These are phyloP conservation scores for Molossus molossus DNA, from an alignment of 2,797 vertebrate genomes.

Conservation along the genomic window DNA sequence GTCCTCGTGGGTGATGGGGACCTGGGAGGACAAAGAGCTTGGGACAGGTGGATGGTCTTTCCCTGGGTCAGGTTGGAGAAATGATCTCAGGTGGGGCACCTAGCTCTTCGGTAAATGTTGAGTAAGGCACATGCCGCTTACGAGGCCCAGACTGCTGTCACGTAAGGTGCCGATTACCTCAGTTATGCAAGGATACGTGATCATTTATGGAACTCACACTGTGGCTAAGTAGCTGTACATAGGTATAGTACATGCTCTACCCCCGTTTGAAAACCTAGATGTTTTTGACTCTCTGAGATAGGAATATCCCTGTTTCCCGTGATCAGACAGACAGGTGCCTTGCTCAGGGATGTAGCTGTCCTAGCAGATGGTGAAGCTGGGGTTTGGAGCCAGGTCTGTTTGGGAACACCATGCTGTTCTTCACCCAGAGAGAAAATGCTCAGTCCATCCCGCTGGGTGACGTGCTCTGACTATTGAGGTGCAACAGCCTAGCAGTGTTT, in stretches of 20 bases:
- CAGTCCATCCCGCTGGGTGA: neutral
- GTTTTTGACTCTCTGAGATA: neutral
- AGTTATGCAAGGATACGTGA: neutral
- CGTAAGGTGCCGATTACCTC: neutral
- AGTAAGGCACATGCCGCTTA: neutral
- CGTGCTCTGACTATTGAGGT: neutral
- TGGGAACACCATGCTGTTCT: neutral
- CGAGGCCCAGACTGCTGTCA: neutral
- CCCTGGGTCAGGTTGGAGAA: neutral
- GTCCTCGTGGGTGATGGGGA: neutral
- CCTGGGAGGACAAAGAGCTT: neutral
- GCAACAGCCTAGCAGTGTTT: rapidly evolving
- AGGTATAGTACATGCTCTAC: neutral
- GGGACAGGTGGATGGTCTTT: neutral
- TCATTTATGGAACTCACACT: neutral
- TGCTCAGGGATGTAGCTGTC: neutral
- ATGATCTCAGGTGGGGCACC: neutral
- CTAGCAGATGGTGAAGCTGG: neutral
- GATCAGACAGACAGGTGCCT: neutral
- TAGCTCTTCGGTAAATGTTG: neutral
- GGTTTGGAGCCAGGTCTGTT: neutral
- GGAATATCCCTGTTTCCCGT: neutral
- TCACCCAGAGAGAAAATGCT: neutral
- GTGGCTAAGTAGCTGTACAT: neutral
- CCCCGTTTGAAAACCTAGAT: neutral